phyloP scores from a whole-genome alignment of 2,113 vertebrate species.

The Mixornis gularis region DNA sequence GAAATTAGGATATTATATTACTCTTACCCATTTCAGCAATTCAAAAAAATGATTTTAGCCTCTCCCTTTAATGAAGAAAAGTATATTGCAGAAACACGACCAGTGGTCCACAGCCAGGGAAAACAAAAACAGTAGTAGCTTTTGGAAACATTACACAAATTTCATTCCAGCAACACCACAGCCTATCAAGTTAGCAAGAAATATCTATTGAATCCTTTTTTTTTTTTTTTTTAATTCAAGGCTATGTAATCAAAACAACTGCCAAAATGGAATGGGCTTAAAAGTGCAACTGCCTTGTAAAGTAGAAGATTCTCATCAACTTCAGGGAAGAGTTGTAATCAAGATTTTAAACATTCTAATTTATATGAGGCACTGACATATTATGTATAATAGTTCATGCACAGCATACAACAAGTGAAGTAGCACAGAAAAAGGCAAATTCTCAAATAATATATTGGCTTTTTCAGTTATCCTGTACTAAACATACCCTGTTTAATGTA shows the following conservation, averaged over 20 bases:
- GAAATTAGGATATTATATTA: slow-evolving; percentile 4
- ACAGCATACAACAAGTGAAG: background rate
- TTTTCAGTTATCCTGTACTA: background rate
- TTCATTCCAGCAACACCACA: slow-evolving; percentile 9
- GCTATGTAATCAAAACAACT: background rate
- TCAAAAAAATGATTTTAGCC: slow-evolving; percentile 28
- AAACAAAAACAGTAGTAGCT: background rate
- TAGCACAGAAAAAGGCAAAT: background rate
- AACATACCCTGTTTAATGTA: background rate
- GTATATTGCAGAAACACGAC: background rate
- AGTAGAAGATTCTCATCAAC: background rate
- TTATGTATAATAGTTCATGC: background rate
- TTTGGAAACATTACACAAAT: background rate
- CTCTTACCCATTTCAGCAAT: slow-evolving; percentile 25
- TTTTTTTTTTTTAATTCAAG: background rate
- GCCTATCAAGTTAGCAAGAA: background rate
- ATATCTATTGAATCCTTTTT: background rate
- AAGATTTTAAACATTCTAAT: background rate
- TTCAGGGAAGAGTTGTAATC: background rate
- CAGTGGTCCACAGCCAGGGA: background rate
- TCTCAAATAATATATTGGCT: background rate
- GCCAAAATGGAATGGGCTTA: background rate
- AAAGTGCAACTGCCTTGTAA: background rate
- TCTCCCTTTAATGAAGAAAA: slow-evolving; percentile 34
- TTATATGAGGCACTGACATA: background rate